Evolutionary conservation across 2,797 vertebrate genomes (phyloP).

Genomic region (Acrossocheilus wenchowensis): DNA sequence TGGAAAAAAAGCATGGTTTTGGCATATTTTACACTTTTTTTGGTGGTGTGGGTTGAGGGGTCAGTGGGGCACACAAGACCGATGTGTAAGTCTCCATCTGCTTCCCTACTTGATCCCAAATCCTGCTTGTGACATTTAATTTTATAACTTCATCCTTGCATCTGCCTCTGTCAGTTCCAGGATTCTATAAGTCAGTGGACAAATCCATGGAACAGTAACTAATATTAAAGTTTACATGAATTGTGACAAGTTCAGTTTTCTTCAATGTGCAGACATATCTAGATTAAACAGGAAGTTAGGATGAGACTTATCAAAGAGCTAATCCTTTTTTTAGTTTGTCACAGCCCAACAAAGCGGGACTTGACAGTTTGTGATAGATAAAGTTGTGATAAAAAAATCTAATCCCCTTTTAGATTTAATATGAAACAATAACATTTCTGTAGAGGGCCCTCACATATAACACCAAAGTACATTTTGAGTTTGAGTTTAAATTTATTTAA

Average conservation of each 20-base stretch:
- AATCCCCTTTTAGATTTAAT: not conserved
- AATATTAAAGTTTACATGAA: not conserved
- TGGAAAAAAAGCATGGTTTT: not conserved
- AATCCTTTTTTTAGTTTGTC: not conserved
- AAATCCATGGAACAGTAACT: not conserved
- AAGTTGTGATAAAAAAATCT: not conserved
- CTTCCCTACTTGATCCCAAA: not conserved
- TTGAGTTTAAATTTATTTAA: too few species aligned
- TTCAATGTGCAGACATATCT: not conserved
- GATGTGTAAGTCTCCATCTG: not conserved
- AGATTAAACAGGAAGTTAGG: not conserved
- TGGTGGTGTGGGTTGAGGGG: not conserved
- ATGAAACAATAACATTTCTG: not conserved
- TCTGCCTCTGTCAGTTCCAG: not conserved
- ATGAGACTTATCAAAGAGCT: not conserved
- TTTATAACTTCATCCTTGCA: not conserved
- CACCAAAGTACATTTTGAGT: not conserved
- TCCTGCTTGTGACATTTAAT: constrained; percentile 5
- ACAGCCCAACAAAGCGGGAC: not conserved
- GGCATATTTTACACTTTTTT: not conserved
- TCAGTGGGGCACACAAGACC: not conserved
- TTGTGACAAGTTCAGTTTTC: not conserved
- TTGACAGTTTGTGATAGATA: not conserved
- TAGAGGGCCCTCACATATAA: not conserved
- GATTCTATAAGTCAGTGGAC: not conserved